Percentiles rank a stretch among this genome's conserved stretches.
Conservation (phyloP, 1,140 invertebrate genomes). For the Pseudomyrmex flavicornis region DNA sequence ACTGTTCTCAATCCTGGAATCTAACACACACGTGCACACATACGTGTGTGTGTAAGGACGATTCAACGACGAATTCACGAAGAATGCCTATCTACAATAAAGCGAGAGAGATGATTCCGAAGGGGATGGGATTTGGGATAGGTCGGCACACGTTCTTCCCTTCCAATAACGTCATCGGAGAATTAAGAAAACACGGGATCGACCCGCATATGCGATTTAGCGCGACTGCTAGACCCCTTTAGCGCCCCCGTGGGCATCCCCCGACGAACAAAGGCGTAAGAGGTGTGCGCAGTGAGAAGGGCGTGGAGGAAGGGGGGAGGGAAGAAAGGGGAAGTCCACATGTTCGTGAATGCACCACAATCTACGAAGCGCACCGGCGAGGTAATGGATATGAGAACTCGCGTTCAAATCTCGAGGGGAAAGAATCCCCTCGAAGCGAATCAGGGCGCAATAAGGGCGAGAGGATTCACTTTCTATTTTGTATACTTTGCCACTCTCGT, state of each 20-base stretch:
- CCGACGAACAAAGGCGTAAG: slow-evolving; percentile 28
- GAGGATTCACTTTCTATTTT: slow-evolving; percentile 79
- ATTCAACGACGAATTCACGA: slow-evolving; percentile 30
- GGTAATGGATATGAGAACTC: slow-evolving; percentile 78
- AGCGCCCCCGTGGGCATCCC: not conserved
- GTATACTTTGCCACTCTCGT: slow-evolving; percentile 69
- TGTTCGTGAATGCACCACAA: slow-evolving; percentile 67
- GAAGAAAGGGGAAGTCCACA: slow-evolving; percentile 30
- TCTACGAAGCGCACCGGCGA: slow-evolving; percentile 62
- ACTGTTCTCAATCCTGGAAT: slow-evolving; percentile 65
- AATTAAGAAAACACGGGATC: slow-evolving; percentile 74
- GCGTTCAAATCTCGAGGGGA: slow-evolving; percentile 66
- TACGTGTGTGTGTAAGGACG: not conserved
- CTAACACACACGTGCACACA: slow-evolving; percentile 41
- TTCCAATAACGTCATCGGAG: slow-evolving; percentile 61
- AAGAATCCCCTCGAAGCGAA: slow-evolving; percentile 60
- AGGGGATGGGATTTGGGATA: slow-evolving; percentile 47
- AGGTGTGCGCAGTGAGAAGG: slow-evolving; percentile 55
- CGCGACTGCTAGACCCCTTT: slow-evolving; percentile 68
- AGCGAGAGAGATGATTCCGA: not conserved
- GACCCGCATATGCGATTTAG: slow-evolving; percentile 69
- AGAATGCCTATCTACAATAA: not conserved
- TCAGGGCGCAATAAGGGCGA: slow-evolving; percentile 58
- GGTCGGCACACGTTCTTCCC: slow-evolving; percentile 8
- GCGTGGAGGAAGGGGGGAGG: not conserved